Evolutionary conservation across 2,888 invertebrate genomes (phyloP), one percentile per base, ranked within the genome.

Genomic region (Aleiodes leptofemur): DNA sequence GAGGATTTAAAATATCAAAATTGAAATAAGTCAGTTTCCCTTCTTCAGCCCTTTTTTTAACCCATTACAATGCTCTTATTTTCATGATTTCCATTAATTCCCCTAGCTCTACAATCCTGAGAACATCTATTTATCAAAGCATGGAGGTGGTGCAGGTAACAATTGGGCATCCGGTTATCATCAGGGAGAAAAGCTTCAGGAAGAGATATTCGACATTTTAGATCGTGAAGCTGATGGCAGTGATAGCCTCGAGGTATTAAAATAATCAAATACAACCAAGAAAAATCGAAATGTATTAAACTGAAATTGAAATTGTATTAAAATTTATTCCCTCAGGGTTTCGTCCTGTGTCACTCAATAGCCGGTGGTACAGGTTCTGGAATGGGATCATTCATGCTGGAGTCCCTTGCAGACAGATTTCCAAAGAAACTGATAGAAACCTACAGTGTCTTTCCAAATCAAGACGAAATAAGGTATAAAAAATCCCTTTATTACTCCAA

Each of bases 311-410:
- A 34, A n/a, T 57, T 50, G 13, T 31, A 16, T 38, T 56, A 34
- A 69, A 59, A 70, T 61, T 34, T 38, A 29, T 73, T 61, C 66
- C 71, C 38, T 1, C 87, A 96, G 94, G 99, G 99, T 1, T 99
- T 99, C 91, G 97, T 99, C 34, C 90, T 99, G 73, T 99, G 99
- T 84, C 99, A 99, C 91, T 99, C 98, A 5, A 99, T 99, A 89
- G 99, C 99, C 69, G 99, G 99, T 64, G 99, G 99, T 72, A 99
- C 99, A 5, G 99, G 99, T 0, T 99, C 98, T 0, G 99, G 99
- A 16, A 97, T 99, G 96, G 99, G 99, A 4, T 99, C 99, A 0
- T 98, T 96, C 86, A 95, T 97, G 82, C 90, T 97, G 79, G 97
- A 97, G 88, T 95, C 95, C 78, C 91, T 97, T 0, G 95, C 96